Conservation (phyloP, 2,113 vertebrate species). For the Merops nubicus region DNA sequence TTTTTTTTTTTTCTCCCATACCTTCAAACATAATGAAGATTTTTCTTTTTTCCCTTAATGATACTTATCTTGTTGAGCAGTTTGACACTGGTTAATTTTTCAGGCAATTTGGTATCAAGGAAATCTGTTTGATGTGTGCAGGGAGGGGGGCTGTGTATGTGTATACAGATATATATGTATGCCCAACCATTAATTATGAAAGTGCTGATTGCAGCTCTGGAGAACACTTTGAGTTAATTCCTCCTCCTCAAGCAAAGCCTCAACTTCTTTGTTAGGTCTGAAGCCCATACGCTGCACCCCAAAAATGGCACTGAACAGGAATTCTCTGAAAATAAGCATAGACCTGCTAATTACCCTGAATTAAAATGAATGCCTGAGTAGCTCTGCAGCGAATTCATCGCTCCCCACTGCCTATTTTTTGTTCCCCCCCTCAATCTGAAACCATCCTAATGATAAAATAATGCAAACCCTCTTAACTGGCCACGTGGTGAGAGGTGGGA, state of each 20-base stretch:
- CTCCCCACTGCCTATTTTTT: background rate
- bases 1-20: background rate
- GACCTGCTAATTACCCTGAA: background rate
- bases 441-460: background rate
- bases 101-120: slow-evolving; percentile 46
- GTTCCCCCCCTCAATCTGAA: background rate
- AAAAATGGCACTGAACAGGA: background rate
- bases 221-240: slow-evolving; percentile 43
- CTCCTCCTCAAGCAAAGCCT: background rate
- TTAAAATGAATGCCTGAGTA: background rate
- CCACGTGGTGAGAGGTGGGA: background rate
- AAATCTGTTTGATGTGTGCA: slow-evolving; percentile 49
- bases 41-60: slow-evolving; percentile 37
- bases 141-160: background rate
- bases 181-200: slow-evolving; percentile 10
- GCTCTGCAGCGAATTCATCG: background rate
- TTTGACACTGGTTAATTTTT: slow-evolving; percentile 50
- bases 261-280: background rate
- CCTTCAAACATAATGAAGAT: slow-evolving; percentile 19
- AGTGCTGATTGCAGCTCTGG: slow-evolving; percentile 34
- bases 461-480: background rate
- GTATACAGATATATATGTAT: background rate
- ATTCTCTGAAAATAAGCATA: background rate
- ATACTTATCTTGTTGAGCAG: slow-evolving; percentile 45
- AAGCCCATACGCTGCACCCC: background rate